A percentile compares a stretch with the other conserved stretches of the same genome.
Conservation (phyloP, 2,888 invertebrate genomes). For the Tiphia femorata region DNA sequence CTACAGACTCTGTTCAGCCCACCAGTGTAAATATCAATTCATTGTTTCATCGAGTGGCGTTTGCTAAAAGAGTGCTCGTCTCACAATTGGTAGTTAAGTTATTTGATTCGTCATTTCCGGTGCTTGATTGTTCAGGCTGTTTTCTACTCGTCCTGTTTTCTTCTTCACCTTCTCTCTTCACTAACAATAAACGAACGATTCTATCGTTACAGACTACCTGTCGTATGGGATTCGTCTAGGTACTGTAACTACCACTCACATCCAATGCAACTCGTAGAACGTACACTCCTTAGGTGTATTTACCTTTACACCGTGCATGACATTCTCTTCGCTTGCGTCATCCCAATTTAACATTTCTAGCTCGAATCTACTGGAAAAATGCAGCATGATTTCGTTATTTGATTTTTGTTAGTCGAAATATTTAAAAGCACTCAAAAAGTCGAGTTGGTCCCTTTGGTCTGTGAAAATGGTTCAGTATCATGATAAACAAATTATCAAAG, state of each 20-base stretch:
- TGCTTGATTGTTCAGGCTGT: neutral
- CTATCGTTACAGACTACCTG: conserved; percentile 66
- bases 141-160: neutral
- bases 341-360: neutral
- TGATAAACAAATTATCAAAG: no score
- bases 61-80: no score
- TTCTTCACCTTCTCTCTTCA: neutral
- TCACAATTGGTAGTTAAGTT: neutral
- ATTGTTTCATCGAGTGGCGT: no score
- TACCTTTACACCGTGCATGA: conserved; percentile 21
- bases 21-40: conserved; percentile 53
- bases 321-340: neutral
- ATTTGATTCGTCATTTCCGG: conserved; percentile 4
- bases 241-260: conserved; percentile 55
- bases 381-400: no score
- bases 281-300: no score
- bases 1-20: conserved; percentile 61
- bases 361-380: no score
- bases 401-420: no score
- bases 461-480: no score
- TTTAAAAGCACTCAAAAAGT: no score
- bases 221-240: conserved; percentile 66
- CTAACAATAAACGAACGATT: conserved; percentile 49
- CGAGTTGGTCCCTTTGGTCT: no score
- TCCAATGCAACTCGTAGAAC: no score